phyloP scores from a whole-genome alignment of 1,140 invertebrate genomes.

The Drosophila carrolli region DNA sequence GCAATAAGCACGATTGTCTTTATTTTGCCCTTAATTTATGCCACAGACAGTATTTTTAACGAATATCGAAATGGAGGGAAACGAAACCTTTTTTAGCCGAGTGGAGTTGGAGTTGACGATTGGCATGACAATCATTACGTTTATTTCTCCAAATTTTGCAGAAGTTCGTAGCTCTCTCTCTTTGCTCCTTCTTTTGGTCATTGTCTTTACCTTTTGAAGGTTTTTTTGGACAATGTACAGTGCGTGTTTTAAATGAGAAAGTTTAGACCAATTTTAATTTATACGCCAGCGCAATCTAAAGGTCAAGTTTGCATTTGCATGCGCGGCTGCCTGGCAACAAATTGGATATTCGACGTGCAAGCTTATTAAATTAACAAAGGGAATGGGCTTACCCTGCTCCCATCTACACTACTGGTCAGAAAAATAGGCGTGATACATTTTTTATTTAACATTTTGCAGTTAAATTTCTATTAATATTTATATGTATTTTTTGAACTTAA shows the following conservation, averaged over 20 bases:
- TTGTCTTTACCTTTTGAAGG: conserved; percentile 49
- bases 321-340: conserved; percentile 17
- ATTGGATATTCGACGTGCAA: not conserved
- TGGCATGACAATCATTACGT: conserved; percentile 39
- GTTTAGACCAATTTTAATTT: conserved; percentile 59
- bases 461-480: no score
- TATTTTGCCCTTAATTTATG: conserved; percentile 60
- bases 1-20: conserved; percentile 13
- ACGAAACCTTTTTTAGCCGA: conserved; percentile 36
- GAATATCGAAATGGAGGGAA: conserved; percentile 9
- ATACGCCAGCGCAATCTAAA: conserved; percentile 52
- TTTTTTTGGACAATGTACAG: conserved; percentile 26
- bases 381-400: not conserved
- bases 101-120: conserved; percentile 22
- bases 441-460: no score
- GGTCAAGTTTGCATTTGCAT: conserved; percentile 76
- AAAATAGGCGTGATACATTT: not conserved
- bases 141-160: conserved; percentile 18
- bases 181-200: conserved; percentile 35
- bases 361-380: not conserved
- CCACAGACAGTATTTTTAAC: conserved; percentile 35
- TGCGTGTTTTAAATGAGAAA: conserved; percentile 65
- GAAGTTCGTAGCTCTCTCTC: conserved; percentile 5
- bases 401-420: not conserved
- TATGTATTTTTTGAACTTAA: no score